Base-by-base conservation (phyloP, 2,113 vertebrate species). In the Gallinago jamesoni region DNA sequence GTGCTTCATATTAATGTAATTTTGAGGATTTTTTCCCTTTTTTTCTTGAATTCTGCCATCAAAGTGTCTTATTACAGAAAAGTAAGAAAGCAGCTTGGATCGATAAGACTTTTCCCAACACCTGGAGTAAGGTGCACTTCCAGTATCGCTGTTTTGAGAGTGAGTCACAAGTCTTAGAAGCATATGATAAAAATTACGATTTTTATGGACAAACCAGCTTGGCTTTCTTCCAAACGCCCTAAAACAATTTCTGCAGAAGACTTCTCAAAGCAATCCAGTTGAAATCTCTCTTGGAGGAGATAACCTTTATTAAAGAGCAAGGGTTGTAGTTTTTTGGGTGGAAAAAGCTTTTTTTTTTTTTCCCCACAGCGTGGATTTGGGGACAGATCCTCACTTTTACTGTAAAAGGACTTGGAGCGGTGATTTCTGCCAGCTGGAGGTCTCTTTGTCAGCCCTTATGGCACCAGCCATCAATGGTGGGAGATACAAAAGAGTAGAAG, bases 361-460 rank as follows among this genome's bases (percentile, higher is more conserved):
- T 37, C 45, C 62, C 41, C 30, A 27, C 52, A 43, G 11, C 12
- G 4, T 47, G 43, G 72, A 47, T 56, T 3, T 60, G 25, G 24
- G 43, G 50, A 12, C 30, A 79, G 53, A 59, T 39, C 57, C 22
- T 78, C 39, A 12, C 10, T 50, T 86, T 62, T 39, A 11, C 31
- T 48, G 30, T 31, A 23, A 28, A 57, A 31, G 2, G 9, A 30
- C 28, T 59, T 43, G 57, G 12, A 76, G 63, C 3, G 2, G 55
- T 69, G 82, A 25, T 52, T 55, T 64, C 81, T 62, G 39, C 3
- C 7, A 55, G 21, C 60, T 52, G 31, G 9, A 37, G 24, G 13
- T 57, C 7, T 39, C n/a, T 68, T 79, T 0, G 0, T 41, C 73
- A 11, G 9, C 35, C 21, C 13, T 30, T 12, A 7, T 17, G 24